Evolutionary conservation across 35 echinoderm and acorn worm genomes (phyloP), one percentile per base, ranked within the genome.

Genomic region (Anneissia japonica): DNA sequence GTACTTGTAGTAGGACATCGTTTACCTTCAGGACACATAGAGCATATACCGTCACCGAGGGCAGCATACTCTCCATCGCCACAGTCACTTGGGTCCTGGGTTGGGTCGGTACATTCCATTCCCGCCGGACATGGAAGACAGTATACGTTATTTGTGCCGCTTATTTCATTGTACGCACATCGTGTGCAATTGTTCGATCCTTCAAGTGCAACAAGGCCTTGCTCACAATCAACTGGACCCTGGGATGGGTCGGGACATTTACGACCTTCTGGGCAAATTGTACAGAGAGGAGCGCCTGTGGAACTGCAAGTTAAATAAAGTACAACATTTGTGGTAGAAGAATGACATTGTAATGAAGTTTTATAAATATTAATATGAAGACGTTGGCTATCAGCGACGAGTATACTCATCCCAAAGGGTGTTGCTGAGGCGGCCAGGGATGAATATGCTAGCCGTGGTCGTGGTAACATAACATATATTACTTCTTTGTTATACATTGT

Each of bases 181-280:
- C 95, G 75, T 31, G 95, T 98, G 74, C 95, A 98, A 79, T 98
- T 98, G 74, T 91, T 88, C 21, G 91, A 90, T 3, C 95, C 95
- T 3, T 39, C 32, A 31, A 89, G 76, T 34, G 95, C 88, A 5
- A 98, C 55, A 77, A 94, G 94, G 0, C 95, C 95, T 32, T 98
- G 74, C 10, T 77, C 77, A 77, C 95, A 98, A 12, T 86, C 36
- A 9, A 84, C 75, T 26, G 92, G 89, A 0, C 38, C 37, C 73
- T 91, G 78, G 26, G 91, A 85, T 13, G 95, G 91, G 81, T 98
- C 95, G 26, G 89, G 87, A 46, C 95, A 98, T 28, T 77, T 76
- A 56, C 31, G 79, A 0, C 95, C 95, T 26, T 93, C 91, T 37
- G 86, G 85, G 78, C 95, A 98, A 31, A 89, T 90, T 46, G 85